These are phyloP conservation scores for Dendronephthya gigantea DNA, from an alignment of 64 coral and sea anemone species.

Conservation along the genomic window DNA sequence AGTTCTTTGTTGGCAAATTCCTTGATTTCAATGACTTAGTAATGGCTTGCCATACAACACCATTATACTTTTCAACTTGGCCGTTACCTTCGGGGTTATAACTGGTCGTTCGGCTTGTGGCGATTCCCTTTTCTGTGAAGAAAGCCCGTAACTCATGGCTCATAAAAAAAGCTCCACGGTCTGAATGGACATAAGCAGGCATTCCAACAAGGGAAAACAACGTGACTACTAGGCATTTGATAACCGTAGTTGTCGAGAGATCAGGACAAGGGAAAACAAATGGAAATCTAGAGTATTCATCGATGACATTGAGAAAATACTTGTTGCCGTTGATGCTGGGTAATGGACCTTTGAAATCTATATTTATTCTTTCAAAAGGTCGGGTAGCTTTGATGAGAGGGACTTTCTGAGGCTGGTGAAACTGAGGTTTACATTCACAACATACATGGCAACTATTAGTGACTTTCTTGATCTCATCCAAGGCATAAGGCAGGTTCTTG, in stretches of 20 bases:
- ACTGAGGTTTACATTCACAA: slow-evolving; percentile 19
- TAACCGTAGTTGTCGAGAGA: slow-evolving; percentile 28
- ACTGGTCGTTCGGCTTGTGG: slow-evolving; percentile 33
- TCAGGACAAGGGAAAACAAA: slow-evolving; percentile 32
- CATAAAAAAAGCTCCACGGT: slow-evolving; percentile 36
- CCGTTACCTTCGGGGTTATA: slow-evolving; percentile 53
- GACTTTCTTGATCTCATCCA: slow-evolving; percentile 36
- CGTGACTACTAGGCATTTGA: slow-evolving; percentile 45
- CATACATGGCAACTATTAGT: not conserved
- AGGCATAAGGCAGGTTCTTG: not conserved
- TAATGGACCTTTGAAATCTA: slow-evolving; percentile 11
- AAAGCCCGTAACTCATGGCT: slow-evolving; percentile 32
- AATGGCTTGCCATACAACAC: slow-evolving; percentile 48
- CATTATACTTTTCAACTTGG: not conserved
- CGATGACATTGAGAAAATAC: slow-evolving; percentile 1
- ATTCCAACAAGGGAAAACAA: slow-evolving; percentile 49
- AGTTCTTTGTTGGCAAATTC: slow-evolving; percentile 23
- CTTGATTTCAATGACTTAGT: slow-evolving; percentile 32
- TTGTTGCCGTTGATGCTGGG: slow-evolving; percentile 24
- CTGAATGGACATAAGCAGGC: slow-evolving; percentile 54
- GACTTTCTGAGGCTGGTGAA: not conserved
- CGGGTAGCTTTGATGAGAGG: not conserved
- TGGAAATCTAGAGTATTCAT: slow-evolving; percentile 18
- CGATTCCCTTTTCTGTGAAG: slow-evolving; percentile 33
- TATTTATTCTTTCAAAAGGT: not conserved